phyloP scores from a whole-genome alignment of 2,113 vertebrate genomes.

The Etheostoma cragini region DNA sequence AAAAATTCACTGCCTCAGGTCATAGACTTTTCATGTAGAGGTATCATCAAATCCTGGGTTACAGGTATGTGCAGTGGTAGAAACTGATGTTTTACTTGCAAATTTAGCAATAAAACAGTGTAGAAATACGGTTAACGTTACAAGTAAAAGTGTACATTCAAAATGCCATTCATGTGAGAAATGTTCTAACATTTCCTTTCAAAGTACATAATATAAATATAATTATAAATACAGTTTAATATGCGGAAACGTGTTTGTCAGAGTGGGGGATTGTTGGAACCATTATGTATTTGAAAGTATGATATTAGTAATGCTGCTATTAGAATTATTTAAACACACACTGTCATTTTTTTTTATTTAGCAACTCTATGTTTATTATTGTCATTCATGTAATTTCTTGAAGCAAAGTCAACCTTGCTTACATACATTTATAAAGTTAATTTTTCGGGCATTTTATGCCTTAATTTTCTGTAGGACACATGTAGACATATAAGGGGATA shows the following conservation, averaged over 20 bases:
- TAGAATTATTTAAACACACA: background rate
- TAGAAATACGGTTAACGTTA: background rate
- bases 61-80: background rate
- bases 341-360: background rate
- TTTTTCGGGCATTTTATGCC: too few relatives aligned
- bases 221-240: too few relatives aligned
- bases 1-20: slow-evolving; percentile 42
- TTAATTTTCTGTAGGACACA: too few relatives aligned
- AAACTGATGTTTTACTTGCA: background rate
- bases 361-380: background rate
- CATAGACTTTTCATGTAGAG: background rate
- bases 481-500: too few relatives aligned
- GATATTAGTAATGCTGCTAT: background rate
- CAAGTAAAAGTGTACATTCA: background rate
- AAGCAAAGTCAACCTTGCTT: background rate
- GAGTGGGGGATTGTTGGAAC: background rate
- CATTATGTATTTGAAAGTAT: background rate
- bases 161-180: background rate
- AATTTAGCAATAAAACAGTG: background rate
- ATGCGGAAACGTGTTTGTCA: background rate
- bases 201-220: background rate
- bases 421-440: too few relatives aligned
- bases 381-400: background rate
- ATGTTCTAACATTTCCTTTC: background rate
- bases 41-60: background rate